These are phyloP conservation scores for Dione vanillae DNA, from an alignment of 2,888 invertebrate species.

Conservation along the genomic window DNA sequence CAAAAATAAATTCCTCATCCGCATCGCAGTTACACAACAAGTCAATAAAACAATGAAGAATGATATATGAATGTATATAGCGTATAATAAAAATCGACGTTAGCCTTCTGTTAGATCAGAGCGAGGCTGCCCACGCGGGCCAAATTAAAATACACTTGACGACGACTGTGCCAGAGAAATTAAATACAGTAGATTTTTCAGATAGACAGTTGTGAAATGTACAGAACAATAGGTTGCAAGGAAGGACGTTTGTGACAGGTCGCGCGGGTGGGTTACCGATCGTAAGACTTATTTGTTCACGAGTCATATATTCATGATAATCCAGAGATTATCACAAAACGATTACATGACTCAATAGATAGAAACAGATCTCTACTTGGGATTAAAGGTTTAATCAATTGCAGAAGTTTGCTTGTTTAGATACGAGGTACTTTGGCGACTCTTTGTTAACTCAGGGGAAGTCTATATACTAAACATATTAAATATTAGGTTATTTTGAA, in stretches of 20 bases:
- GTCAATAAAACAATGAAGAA: conserved; percentile 73
- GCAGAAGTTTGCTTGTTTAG: conserved; percentile 23
- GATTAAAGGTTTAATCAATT: conserved; percentile 40
- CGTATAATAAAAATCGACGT: conserved; percentile 75
- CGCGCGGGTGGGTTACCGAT: conserved; percentile 48
- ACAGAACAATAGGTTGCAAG: conserved; percentile 77
- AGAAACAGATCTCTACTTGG: conserved; percentile 28
- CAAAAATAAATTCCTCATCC: conserved; percentile 54
- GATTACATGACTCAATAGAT: too few species aligned
- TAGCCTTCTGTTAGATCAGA: conserved; percentile 73
- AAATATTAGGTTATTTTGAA: too few species aligned
- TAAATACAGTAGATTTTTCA: conserved; percentile 76
- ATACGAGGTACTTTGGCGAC: too few species aligned
- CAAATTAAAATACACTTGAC: conserved; percentile 76
- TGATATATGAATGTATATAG: conserved; percentile 67
- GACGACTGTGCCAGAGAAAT: conserved; percentile 79
- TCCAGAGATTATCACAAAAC: too few species aligned
- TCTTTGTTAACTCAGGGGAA: too few species aligned
- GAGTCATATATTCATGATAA: too few species aligned
- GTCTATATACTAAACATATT: too few species aligned
- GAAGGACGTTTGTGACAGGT: conserved; percentile 65
- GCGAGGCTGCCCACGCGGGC: conserved; percentile 69
- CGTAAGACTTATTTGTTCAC: not conserved
- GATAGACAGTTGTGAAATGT: conserved; percentile 61
- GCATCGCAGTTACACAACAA: conserved; percentile 63